These are phyloP conservation scores for Polydrusus cervinus DNA, from an alignment of 2,888 invertebrate species.

Conservation along the genomic window DNA sequence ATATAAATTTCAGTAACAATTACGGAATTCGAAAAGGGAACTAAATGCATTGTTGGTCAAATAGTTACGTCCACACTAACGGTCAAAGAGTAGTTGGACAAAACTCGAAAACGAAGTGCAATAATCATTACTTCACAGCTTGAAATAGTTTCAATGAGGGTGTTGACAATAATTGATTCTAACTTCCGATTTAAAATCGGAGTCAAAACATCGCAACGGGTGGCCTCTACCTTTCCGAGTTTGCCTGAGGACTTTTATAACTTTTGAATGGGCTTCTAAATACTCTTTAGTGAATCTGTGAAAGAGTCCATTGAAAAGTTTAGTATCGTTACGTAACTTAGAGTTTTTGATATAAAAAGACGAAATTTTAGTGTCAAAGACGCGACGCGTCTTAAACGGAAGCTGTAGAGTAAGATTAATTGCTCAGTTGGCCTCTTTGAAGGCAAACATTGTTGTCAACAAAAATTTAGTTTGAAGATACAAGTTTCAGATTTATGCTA, in stretches of 20 bases:
- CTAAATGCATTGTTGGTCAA: conserved; percentile 29
- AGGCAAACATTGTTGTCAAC: conserved; percentile 27
- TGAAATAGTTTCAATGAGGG: conserved; percentile 61
- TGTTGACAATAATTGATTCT: conserved; percentile 68
- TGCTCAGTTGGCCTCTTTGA: conserved; percentile 25
- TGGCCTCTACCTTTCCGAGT: conserved; percentile 58
- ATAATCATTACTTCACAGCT: conserved; percentile 66
- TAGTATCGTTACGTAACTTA: conserved; percentile 42
- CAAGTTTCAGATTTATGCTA: no score
- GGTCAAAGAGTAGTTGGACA: conserved; percentile 46
- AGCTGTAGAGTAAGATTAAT: conserved; percentile 30
- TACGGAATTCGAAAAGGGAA: conserved; percentile 33
- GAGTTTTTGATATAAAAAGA: conserved; percentile 13
- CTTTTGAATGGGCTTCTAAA: conserved; percentile 53
- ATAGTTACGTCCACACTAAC: conserved; percentile 48
- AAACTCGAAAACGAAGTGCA: conserved; percentile 42
- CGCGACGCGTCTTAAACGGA: conserved; percentile 17
- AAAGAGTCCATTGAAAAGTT: conserved; percentile 44
- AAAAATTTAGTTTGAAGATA: conserved; percentile 10
- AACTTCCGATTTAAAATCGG: conserved; percentile 62
- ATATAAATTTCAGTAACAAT: conserved; percentile 40
- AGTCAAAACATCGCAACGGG: conserved; percentile 63
- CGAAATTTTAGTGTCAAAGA: conserved; percentile 37
- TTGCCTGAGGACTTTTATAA: conserved; percentile 41
- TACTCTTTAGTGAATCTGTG: conserved; percentile 50